Evolutionary conservation across 2,113 vertebrate genomes (phyloP), one percentile per base, ranked within the genome.

Genomic region (Hippoglossus stenolepis): DNA sequence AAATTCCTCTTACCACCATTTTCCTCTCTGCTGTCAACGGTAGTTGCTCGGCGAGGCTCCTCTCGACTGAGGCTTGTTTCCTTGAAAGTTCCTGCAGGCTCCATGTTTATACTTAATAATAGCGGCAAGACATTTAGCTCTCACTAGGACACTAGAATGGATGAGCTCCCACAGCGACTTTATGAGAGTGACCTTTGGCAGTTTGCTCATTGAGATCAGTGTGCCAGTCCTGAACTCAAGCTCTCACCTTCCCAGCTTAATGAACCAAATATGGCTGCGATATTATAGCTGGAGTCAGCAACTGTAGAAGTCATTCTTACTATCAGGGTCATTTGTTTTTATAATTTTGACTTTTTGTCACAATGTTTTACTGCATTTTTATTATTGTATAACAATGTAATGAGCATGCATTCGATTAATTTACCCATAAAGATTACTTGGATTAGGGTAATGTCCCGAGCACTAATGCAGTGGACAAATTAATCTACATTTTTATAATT

Each of bases 241-340:
- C 78, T 84, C 84, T 92, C 85, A 91, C 91, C 91, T 91, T 92
- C 87, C 61, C 72, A 51, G 83, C 77, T 86, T 91, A 92, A 92
- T 90, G 90, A 90, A 83, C 80, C 90, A 88, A 85, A 75, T 23
- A 79, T 67, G 60, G 81, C 77, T 67, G 63, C 23, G 40, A 70
- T 28, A 51, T 63, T 61, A 85, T 15, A 73, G 64, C 62, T 15
- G 8, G 53, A 82, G 73, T 91, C 90, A 91, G 91, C 87, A 69
- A 77, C 83, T 89, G 85, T 89, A 66, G 79, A 90, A 89, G 90
- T 87, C 83, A 83, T 80, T 72, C 62, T 79, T 66, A 58, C 84
- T 80, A 77, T 85, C 62, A 56, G 84, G 83, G 75, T 90, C 79
- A 86, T 90, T 88, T 85, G 70, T 84, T 88, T 92, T 90, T 79